Evolutionary conservation across 2,888 invertebrate genomes (phyloP).

Genomic region (Gymnosoma rotundatum): DNA sequence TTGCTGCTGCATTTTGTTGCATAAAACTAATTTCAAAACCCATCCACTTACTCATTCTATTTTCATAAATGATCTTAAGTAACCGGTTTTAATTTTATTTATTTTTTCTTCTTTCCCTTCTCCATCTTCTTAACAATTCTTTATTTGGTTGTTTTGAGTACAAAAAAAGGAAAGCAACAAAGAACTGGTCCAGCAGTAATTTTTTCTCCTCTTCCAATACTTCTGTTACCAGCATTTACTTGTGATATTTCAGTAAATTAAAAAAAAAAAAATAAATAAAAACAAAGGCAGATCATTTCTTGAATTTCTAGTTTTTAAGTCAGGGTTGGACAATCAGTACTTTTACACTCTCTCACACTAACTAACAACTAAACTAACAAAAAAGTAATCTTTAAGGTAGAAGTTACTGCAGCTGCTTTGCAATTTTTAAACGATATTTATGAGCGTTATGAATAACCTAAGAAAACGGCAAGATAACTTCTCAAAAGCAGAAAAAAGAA

Average conservation of each 20-base stretch:
- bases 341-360: no score
- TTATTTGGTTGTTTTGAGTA: constrained; percentile 13
- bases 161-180: constrained; percentile 10
- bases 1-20: constrained; percentile 37
- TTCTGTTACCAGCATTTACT: constrained; percentile 47
- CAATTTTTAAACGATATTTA: no score
- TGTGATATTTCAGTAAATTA: constrained; percentile 41
- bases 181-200: constrained; percentile 40
- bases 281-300: constrained; percentile 37
- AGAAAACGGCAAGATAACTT: no score
- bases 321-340: no score
- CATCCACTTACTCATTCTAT: constrained; percentile 53
- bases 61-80: constrained; percentile 60
- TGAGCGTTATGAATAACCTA: no score
- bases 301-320: constrained; percentile 29
- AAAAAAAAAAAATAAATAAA: constrained; percentile 18
- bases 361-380: no score
- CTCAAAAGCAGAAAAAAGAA: no score
- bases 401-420: no score
- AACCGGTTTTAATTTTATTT: constrained; percentile 58
- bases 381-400: no score
- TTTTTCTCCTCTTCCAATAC: constrained; percentile 16
- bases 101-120: constrained; percentile 12
- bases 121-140: neutral
- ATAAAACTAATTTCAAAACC: neutral